phyloP scores from a whole-genome alignment of 2,888 invertebrate genomes.

The Dorcus parallelipipedus region DNA sequence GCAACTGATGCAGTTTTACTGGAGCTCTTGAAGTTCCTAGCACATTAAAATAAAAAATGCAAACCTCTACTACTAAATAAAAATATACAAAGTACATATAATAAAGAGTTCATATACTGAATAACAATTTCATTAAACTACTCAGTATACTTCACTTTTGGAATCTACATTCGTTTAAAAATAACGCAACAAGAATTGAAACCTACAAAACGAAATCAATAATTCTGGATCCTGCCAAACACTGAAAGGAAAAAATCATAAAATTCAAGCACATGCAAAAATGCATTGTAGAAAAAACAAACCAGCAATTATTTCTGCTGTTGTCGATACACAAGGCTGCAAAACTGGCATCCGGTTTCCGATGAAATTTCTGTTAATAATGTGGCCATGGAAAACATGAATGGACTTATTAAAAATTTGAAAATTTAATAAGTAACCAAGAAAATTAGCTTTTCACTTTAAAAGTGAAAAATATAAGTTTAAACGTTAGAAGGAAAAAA shows the following conservation, averaged over 20 bases:
- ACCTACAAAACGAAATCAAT: neutral
- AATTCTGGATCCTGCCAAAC: neutral
- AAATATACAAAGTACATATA: neutral
- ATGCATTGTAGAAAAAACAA: slow-evolving; percentile 30
- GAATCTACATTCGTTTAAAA: neutral
- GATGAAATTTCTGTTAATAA: slow-evolving; percentile 43
- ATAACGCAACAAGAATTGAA: neutral
- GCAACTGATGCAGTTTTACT: slow-evolving; percentile 48
- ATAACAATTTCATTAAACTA: neutral
- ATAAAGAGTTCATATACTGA: slow-evolving; percentile 2
- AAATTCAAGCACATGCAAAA: slow-evolving; percentile 10
- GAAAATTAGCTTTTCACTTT: no score
- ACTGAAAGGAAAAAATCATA: neutral
- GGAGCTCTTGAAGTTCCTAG: slow-evolving; percentile 63
- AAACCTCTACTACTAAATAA: slow-evolving; percentile 3
- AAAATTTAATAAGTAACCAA: no score
- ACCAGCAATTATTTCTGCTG: slow-evolving; percentile 45
- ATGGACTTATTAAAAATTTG: neutral
- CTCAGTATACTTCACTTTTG: no score
- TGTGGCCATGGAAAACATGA: neutral
- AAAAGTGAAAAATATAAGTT: no score
- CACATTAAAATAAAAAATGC: slow-evolving; percentile 36
- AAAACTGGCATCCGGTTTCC: slow-evolving; percentile 46
- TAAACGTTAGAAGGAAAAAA: no score
- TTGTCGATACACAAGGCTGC: slow-evolving; percentile 43